phyloP scores from a whole-genome alignment of 2,888 invertebrate species.

The Eupithecia subfuscata region DNA sequence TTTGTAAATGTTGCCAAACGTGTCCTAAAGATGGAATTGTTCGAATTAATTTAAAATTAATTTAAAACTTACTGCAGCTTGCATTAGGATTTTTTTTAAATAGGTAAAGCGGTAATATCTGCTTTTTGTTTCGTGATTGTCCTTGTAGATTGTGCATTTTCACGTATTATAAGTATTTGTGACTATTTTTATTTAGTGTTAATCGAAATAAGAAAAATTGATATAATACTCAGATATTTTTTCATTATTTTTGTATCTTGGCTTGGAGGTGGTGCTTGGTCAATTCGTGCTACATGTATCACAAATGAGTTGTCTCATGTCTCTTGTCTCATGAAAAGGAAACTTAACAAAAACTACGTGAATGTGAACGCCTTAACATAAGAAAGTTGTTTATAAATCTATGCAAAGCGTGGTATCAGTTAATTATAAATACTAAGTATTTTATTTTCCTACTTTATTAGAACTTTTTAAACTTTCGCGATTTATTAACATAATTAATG shows the following conservation, averaged over 20 bases:
- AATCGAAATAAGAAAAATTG: background rate
- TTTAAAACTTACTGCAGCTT: constrained; percentile 12
- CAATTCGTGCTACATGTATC: background rate
- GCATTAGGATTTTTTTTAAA: constrained; percentile 15
- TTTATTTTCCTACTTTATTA: constrained; percentile 11
- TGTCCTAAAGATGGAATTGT: constrained; percentile 4
- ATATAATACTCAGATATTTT: background rate
- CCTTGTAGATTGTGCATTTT: constrained; percentile 26
- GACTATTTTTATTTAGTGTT: constrained; percentile 46
- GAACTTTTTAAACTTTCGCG: background rate
- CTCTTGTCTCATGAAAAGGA: background rate
- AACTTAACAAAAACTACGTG: background rate
- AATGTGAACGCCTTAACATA: background rate
- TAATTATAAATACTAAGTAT: constrained; percentile 4
- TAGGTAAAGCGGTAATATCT: constrained; percentile 3
- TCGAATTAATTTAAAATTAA: background rate
- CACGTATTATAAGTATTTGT: constrained; percentile 46
- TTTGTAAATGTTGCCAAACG: constrained; percentile 4
- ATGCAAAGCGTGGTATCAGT: constrained; percentile 5
- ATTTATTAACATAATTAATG: too few species aligned
- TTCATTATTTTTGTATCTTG: background rate
- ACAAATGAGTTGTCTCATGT: background rate
- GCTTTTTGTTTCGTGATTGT: constrained; percentile 11
- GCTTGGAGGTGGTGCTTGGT: background rate
- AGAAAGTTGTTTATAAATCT: background rate